Evolutionary conservation across 2,797 vertebrate species (phyloP), one percentile per base, ranked within the genome.

Genomic region (Spatula versicolor): DNA sequence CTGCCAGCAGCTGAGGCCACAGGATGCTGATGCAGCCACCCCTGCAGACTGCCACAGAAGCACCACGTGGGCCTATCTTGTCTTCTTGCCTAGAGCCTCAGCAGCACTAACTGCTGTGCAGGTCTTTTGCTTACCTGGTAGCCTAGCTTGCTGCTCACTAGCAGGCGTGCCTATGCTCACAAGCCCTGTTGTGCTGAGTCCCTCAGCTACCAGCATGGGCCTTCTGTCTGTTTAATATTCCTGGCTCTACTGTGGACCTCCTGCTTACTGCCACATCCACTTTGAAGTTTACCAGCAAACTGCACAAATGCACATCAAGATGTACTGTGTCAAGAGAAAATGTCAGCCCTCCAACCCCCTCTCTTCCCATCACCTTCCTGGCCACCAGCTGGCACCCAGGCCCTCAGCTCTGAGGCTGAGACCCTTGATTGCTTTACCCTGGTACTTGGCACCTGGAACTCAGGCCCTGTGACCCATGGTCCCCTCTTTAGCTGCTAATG

Each of bases 131-230:
- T 60, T 52, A 21, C 4, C 22, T 45, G 35, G 31, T 13, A 18
- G 28, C 18, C 63, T 18, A 54, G n/a, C 31, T 52, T 60, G 37
- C 31, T 69, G 46, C 37, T 76, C 14, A 9, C 37, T 60, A 54
- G n/a, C 15, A 73, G 45, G 23, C 2, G 1, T 30, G 23, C 2
- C 0, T 54, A 9, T 0, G 3, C 28, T 33, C 23, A 18, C 30
- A 23, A 33, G 23, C 9, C 8, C 7, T 15, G 5, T n/a, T 63
- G 43, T 56, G 45, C 45, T 37, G n/a, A 60, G 35, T 68, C 37
- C 45, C n/a, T 54, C 35, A 30, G 45, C n/a, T 56, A 7, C 22
- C 23, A 48, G 11, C 22, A 5, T 9, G 12, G 23, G 15, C 41
- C 43, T 23, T 62, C 18, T 19, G 28, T 19, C 64, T 10, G 23